Evolutionary conservation across 2,888 invertebrate species (phyloP).

Genomic region (Drosophila stalkeri): DNA sequence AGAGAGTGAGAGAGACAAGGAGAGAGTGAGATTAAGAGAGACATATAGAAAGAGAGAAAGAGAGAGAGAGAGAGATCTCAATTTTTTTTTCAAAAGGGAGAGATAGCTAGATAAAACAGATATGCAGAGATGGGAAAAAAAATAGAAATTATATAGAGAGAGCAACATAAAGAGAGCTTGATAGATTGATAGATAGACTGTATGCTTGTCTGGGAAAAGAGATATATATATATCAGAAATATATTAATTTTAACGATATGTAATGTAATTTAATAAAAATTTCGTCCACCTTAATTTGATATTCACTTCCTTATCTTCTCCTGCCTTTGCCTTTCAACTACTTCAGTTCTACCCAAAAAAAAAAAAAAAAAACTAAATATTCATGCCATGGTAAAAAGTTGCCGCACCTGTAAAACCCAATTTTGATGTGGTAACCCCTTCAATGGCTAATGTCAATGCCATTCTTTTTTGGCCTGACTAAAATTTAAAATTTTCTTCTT

Average conservation of each 20-base stretch:
- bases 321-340: no score
- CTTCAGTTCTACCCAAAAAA: neutral
- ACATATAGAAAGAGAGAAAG: neutral
- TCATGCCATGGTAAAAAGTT: neutral
- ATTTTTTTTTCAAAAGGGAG: no score
- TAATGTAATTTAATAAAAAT: neutral
- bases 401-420: neutral
- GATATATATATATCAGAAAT: no score
- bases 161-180: neutral
- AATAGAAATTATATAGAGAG: neutral
- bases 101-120: neutral
- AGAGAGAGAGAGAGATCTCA: neutral
- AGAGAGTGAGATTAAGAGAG: neutral
- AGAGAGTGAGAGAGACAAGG: no score
- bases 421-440: slow-evolving; percentile 2
- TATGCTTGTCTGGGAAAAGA: no score
- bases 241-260: no score
- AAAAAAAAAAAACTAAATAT: no score
- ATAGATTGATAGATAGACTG: no score
- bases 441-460: neutral
- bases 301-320: no score
- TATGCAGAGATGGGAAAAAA: no score
- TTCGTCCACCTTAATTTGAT: neutral
- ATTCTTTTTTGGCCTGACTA: slow-evolving; percentile 18
- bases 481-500: slow-evolving; percentile 48